These are phyloP conservation scores for Amphipoea lucens DNA, from an alignment of 2,888 invertebrate species.

Conservation along the genomic window DNA sequence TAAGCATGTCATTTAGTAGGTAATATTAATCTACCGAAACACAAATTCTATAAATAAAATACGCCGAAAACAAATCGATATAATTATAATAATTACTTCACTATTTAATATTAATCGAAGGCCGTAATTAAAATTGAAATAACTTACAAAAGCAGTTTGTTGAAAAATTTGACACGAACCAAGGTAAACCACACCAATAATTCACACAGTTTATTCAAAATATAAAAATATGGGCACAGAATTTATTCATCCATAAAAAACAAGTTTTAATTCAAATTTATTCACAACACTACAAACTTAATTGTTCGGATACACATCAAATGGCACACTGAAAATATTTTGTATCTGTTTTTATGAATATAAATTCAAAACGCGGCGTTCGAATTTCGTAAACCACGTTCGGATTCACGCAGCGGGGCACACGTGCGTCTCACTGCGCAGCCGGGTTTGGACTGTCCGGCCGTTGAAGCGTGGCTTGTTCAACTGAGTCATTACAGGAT, in stretches of 20 bases:
- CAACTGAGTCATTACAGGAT: constrained; percentile 64
- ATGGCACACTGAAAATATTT: constrained; percentile 47
- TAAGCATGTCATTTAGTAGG: constrained; percentile 7
- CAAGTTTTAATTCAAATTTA: constrained; percentile 35
- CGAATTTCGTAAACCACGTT: constrained; percentile 60
- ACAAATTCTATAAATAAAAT: constrained; percentile 31
- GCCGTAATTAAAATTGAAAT: constrained; percentile 27
- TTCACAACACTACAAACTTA: constrained; percentile 59
- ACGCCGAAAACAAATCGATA: constrained; percentile 41
- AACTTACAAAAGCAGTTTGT: constrained; percentile 58
- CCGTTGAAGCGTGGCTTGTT: constrained; percentile 46
- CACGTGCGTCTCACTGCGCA: constrained; percentile 58
- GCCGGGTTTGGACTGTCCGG: constrained; percentile 65
- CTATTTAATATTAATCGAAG: constrained; percentile 36
- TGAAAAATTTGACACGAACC: constrained; percentile 57
- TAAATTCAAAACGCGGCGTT: constrained; percentile 52
- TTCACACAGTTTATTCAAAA: constrained; percentile 59
- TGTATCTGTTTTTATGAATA: constrained; percentile 40
- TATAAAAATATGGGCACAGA: constrained; percentile 40
- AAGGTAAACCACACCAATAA: constrained; percentile 66
- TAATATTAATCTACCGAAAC: constrained; percentile 34
- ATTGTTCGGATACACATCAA: constrained; percentile 52
- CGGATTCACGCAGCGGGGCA: constrained; percentile 37
- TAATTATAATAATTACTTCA: constrained; percentile 54
- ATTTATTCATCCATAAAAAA: constrained; percentile 42